Base-by-base conservation (phyloP, 2,797 vertebrate species). In the Kryptopterus vitreolus region DNA sequence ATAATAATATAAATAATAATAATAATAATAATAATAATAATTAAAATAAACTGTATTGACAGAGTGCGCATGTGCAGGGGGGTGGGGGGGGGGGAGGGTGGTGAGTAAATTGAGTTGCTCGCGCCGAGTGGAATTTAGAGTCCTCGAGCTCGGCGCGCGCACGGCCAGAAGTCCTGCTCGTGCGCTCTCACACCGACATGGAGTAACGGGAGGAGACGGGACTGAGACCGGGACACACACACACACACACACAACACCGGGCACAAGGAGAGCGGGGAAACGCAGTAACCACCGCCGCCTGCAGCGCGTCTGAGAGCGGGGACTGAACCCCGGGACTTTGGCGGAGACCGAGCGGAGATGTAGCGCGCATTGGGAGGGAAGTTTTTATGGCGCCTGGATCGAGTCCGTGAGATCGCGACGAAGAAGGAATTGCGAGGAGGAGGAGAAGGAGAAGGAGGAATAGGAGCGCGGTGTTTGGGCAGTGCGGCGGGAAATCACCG, bases 341-440 rank as follows among this genome's bases (percentile, higher is more conserved):
- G 22, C 58, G 73, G 43, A 61, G 43, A 58, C n/a, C 24, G 73
- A 46, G 48, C 90, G 86, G n/a, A 79, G 3, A 92, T 92, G 92
- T 88, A 86, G 90, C 85, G 84, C 90, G 88, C n/a, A 87, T 6
- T 6, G 38, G 38, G 38, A 6, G 38, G 38, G 38, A 7, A 43
- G n/a, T n/a, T 43, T 66, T 82, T 26, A 77, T 81, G 87, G 76
- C 77, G 83, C 83, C 84, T 52, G 91, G 90, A 90, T 80, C 85
- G 82, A 46, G 88, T 87, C 68, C 78, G 13, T 33, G 84, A 83
- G 87, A 63, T 65, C 57, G 82, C 38, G 38, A 10, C 6, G 38
- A 43, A 10, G 38, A 43, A n/a, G n/a, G n/a, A n/a, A n/a, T n/a
- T n/a, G n/a, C n/a, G n/a, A n/a, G n/a, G n/a, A n/a, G n/a, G n/a